A percentile compares a stretch with the other conserved stretches of the same genome.
These are phyloP conservation scores for Megaleporinus macrocephalus DNA, from an alignment of 2,113 vertebrate species.

Conservation along the genomic window DNA sequence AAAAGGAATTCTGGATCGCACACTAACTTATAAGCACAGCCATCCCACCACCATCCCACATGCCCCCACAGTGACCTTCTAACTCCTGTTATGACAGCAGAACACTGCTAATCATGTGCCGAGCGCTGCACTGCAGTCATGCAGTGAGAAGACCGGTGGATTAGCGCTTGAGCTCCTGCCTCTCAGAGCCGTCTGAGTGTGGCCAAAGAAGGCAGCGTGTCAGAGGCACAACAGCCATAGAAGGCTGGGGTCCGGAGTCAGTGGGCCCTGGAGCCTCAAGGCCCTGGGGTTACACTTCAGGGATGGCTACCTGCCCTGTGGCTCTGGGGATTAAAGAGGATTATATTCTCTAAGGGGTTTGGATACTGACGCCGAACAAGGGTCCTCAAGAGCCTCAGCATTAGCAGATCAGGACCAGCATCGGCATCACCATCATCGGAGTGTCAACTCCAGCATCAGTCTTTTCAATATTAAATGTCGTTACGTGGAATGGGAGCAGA, in stretches of 20 bases:
- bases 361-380: not conserved
- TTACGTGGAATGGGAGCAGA: no score
- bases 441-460: no score
- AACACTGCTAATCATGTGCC: not conserved
- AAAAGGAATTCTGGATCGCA: not conserved
- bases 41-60: not conserved
- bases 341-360: slow-evolving; percentile 56
- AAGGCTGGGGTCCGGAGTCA: slow-evolving; percentile 67
- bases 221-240: slow-evolving; percentile 62
- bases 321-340: slow-evolving; percentile 59
- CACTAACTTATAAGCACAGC: not conserved
- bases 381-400: not conserved
- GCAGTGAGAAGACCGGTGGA: slow-evolving; percentile 62
- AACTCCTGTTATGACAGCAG: not conserved
- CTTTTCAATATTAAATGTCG: no score
- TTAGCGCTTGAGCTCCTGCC: slow-evolving; percentile 46
- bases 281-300: slow-evolving; percentile 47
- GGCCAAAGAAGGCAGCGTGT: slow-evolving; percentile 9
- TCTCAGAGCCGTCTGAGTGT: not conserved
- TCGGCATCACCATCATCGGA: not conserved
- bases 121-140: slow-evolving; percentile 60
- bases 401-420: not conserved
- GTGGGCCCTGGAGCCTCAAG: not conserved
- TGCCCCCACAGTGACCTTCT: not conserved
- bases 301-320: slow-evolving; percentile 57